Percentiles rank a stretch among this genome's conserved stretches.
phyloP scores from a whole-genome alignment of 2,888 invertebrate genomes.

The Dicycla oo region DNA sequence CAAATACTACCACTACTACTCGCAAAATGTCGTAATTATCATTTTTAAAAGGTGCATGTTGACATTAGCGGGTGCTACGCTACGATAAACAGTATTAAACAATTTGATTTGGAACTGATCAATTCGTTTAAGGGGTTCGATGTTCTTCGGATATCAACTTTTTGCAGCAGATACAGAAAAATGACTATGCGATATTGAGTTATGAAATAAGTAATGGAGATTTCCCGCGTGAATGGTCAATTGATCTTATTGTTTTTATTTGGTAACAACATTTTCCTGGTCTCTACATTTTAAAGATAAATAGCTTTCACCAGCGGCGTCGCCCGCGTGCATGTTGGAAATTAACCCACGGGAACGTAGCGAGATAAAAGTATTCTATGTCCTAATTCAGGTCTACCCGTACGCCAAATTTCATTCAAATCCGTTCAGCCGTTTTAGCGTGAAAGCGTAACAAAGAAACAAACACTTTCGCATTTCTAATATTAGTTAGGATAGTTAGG shows the following conservation, averaged over 20 bases:
- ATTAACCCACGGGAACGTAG: no score
- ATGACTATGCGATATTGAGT: slow-evolving; percentile 41
- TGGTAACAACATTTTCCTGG: neutral
- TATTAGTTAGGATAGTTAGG: no score
- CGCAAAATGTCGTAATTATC: slow-evolving; percentile 73
- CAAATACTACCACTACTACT: slow-evolving; percentile 87
- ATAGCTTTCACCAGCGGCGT: no score
- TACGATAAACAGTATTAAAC: slow-evolving; percentile 67
- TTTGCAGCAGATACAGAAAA: slow-evolving; percentile 29
- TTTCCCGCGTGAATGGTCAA: slow-evolving; percentile 40
- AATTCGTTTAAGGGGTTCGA: slow-evolving; percentile 59
- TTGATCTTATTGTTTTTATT: slow-evolving; percentile 1
- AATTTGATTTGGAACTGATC: slow-evolving; percentile 72
- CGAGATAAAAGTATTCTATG: no score
- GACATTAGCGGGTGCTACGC: slow-evolving; percentile 72
- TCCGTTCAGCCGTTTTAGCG: no score
- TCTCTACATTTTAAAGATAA: no score
- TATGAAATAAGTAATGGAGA: slow-evolving; percentile 37
- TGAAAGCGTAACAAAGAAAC: no score
- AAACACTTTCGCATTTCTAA: no score
- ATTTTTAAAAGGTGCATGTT: slow-evolving; percentile 70
- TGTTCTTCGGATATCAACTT: slow-evolving; percentile 33
- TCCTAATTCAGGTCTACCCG: no score
- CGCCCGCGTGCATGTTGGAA: no score
- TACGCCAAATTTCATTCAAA: no score